Conservation (phyloP, 2,113 vertebrate genomes). For the Orthonyx spaldingii region DNA sequence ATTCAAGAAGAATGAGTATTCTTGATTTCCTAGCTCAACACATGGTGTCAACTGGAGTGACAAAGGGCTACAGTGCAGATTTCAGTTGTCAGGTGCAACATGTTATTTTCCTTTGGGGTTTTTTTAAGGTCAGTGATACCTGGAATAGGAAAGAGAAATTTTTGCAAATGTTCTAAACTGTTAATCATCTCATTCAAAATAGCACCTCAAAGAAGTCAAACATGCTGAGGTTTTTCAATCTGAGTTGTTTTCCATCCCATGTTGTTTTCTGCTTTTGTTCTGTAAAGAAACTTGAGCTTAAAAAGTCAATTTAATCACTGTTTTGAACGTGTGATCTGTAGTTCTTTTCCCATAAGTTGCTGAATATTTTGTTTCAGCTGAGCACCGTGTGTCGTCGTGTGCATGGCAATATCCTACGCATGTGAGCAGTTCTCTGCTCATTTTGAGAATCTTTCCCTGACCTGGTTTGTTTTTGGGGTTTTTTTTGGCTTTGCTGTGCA, state of each 20-base stretch:
- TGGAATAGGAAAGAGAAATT: not conserved
- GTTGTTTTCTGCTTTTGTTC: not conserved
- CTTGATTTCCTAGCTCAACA: not conserved
- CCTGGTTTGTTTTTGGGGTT: not conserved
- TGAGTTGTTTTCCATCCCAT: too few relatives aligned
- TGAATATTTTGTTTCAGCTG: not conserved
- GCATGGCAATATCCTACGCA: accelerated
- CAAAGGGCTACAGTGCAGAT: not conserved
- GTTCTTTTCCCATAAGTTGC: not conserved
- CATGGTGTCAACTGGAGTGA: accelerated
- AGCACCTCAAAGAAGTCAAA: not conserved
- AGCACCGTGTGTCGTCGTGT: not conserved
- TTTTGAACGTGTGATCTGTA: not conserved
- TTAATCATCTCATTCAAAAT: not conserved
- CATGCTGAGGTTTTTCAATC: not conserved
- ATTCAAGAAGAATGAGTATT: not conserved
- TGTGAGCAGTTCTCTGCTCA: not conserved
- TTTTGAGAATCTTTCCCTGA: not conserved
- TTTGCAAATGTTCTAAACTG: not conserved
- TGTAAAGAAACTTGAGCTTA: not conserved
- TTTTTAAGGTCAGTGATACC: not conserved
- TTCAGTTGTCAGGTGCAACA: not conserved
- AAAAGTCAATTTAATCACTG: not conserved
- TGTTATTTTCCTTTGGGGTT: not conserved
- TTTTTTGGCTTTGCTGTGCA: not conserved